A percentile compares a stretch with the other conserved stretches of the same genome.
Conservation (phyloP, 1,140 invertebrate genomes). For the Nephila pilipes region DNA sequence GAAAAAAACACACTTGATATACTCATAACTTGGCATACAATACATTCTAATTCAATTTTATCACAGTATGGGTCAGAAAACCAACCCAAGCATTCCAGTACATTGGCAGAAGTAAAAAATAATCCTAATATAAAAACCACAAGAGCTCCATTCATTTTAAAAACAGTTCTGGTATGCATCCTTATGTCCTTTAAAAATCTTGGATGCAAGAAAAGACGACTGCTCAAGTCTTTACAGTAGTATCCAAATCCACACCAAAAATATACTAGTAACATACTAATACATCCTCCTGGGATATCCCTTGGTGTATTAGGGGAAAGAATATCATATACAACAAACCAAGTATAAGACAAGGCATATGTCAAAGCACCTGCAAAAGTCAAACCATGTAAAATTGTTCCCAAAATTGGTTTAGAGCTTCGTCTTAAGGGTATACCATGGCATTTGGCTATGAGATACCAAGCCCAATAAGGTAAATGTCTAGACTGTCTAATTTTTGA, state of each 20-base stretch:
- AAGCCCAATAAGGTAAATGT: slow-evolving; percentile 66
- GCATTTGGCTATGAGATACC: slow-evolving; percentile 72
- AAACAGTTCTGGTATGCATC: slow-evolving; percentile 81
- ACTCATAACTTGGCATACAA: slow-evolving; percentile 81
- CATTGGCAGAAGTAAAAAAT: slow-evolving; percentile 78
- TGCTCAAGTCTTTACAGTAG: slow-evolving; percentile 72
- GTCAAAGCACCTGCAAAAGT: slow-evolving; percentile 79
- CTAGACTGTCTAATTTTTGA: slow-evolving; percentile 62
- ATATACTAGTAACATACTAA: slow-evolving; percentile 80
- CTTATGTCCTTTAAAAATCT: slow-evolving; percentile 81
- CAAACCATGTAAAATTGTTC: slow-evolving; percentile 80
- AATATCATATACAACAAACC: slow-evolving; percentile 81
- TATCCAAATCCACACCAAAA: slow-evolving; percentile 79
- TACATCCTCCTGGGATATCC: slow-evolving; percentile 80
- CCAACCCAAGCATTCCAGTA: slow-evolving; percentile 78
- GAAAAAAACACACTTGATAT: slow-evolving; percentile 80
- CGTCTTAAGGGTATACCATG: slow-evolving; percentile 66
- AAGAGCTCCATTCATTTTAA: slow-evolving; percentile 80
- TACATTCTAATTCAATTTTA: slow-evolving; percentile 78
- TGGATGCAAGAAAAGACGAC: slow-evolving; percentile 80
- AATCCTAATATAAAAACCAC: slow-evolving; percentile 79
- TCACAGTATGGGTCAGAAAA: slow-evolving; percentile 79
- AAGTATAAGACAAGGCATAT: slow-evolving; percentile 76
- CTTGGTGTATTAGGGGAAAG: slow-evolving; percentile 79
- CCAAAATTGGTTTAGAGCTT: slow-evolving; percentile 78